Conservation (phyloP, 2,113 vertebrate genomes). For the Quiscalus mexicanus region DNA sequence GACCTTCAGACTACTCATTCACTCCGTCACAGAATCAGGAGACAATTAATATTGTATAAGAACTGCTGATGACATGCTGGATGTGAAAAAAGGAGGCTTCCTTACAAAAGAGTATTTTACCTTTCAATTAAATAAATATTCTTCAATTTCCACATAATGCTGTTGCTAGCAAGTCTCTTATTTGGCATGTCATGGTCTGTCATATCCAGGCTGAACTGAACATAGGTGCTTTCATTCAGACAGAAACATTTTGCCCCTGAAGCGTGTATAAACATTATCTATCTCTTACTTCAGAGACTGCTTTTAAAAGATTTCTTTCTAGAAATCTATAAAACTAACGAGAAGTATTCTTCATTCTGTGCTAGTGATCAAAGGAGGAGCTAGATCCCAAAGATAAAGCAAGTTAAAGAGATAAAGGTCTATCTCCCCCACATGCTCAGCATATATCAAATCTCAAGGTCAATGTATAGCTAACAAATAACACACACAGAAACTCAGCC, state of each 20-base stretch:
- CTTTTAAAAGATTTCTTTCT: background rate
- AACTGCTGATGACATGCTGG: background rate
- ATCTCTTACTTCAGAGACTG: background rate
- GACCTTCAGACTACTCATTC: background rate
- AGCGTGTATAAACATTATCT: background rate
- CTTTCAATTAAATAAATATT: background rate
- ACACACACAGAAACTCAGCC: background rate
- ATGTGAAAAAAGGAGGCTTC: background rate
- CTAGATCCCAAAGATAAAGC: background rate
- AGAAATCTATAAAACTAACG: background rate
- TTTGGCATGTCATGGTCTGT: background rate
- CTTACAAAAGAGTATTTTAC: background rate
- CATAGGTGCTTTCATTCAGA: background rate
- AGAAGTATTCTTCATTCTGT: background rate
- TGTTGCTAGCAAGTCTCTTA: background rate
- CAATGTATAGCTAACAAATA: background rate
- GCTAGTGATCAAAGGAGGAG: background rate
- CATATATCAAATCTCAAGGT: background rate
- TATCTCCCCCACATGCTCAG: background rate
- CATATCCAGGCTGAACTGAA: background rate
- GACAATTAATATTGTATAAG: background rate
- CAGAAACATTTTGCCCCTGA: background rate
- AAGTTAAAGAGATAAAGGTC: background rate
- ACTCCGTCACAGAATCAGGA: background rate
- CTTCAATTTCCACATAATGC: background rate